These are phyloP conservation scores for Xiphorhynchus erythropygius DNA, from an alignment of 2,797 vertebrate genomes.

Conservation along the genomic window DNA sequence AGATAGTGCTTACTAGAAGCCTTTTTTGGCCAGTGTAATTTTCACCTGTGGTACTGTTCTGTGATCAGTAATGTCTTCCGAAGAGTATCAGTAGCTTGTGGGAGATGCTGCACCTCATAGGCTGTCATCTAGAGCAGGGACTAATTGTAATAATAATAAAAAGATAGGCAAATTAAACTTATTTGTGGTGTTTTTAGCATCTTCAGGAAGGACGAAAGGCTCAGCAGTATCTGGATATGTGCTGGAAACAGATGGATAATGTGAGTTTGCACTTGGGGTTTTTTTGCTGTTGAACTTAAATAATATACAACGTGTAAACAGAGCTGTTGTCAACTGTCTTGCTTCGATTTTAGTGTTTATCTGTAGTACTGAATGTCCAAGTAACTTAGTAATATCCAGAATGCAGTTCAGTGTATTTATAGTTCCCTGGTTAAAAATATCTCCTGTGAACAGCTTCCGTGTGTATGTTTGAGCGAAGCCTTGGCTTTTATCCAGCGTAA, in stretches of 20 bases:
- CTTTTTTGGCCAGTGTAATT: not conserved
- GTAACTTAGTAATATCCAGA: not conserved
- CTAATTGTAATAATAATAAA: not conserved
- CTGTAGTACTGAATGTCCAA: not conserved
- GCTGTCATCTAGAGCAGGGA: not conserved
- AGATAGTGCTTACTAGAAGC: not conserved
- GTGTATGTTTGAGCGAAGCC: not conserved
- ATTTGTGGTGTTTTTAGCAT: slow-evolving; percentile 80
- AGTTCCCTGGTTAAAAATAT: not conserved
- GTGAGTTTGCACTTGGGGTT: slow-evolving; percentile 78
- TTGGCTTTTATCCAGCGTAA: not conserved
- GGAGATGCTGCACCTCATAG: not conserved
- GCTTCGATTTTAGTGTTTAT: not conserved
- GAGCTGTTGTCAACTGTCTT: not conserved
- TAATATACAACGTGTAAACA: not conserved
- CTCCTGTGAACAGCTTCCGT: not conserved
- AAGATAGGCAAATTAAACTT: not conserved
- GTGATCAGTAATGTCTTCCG: not conserved
- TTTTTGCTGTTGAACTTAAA: not conserved
- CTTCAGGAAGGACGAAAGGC: slow-evolving; percentile 97
- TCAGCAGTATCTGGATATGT: slow-evolving; percentile 95
- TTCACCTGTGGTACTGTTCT: not conserved
- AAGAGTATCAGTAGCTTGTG: not conserved
- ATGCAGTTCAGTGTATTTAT: not conserved
- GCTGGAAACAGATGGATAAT: slow-evolving; percentile 99